Evolutionary conservation across 1,140 invertebrate genomes (phyloP).

Genomic region (Watersipora subatra): DNA sequence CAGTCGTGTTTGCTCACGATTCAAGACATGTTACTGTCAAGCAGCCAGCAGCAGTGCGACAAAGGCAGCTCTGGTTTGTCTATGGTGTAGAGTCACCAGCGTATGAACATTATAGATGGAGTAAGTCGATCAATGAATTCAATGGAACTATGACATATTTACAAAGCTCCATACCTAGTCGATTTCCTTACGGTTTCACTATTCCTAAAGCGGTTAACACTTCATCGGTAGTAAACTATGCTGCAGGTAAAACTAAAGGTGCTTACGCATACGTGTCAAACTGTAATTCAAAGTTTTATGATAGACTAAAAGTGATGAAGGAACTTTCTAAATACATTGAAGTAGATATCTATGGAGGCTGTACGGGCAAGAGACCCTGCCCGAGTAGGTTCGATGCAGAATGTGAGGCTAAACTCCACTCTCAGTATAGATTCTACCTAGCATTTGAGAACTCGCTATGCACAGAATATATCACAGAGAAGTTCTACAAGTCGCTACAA

Average conservation of each 20-base stretch:
- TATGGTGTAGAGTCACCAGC: too few relatives aligned
- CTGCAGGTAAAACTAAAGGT: conserved; percentile 5
- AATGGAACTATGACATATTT: too few relatives aligned
- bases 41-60: too few relatives aligned
- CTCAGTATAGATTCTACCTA: conserved; percentile 35
- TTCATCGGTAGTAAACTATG: too few relatives aligned
- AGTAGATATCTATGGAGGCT: conserved; percentile 50
- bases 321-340: conserved; percentile 35
- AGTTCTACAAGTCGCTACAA: conserved; percentile 57
- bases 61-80: too few relatives aligned
- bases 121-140: too few relatives aligned
- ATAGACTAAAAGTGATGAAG: conserved; percentile 43
- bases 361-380: conserved; percentile 20
- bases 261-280: conserved; percentile 1
- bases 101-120: too few relatives aligned
- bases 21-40: too few relatives aligned
- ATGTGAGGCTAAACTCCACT: conserved; percentile 6
- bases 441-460: conserved; percentile 74
- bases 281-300: conserved; percentile 7
- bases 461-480: conserved; percentile 89
- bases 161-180: too few relatives aligned
- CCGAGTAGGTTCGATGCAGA: not conserved
- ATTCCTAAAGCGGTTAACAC: too few relatives aligned
- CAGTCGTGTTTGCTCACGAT: too few relatives aligned
- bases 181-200: too few relatives aligned